Percentiles rank a stretch among this genome's conserved stretches.
These are phyloP conservation scores for Silurus lanzhouensis DNA, from an alignment of 2,797 vertebrate genomes.

Conservation along the genomic window DNA sequence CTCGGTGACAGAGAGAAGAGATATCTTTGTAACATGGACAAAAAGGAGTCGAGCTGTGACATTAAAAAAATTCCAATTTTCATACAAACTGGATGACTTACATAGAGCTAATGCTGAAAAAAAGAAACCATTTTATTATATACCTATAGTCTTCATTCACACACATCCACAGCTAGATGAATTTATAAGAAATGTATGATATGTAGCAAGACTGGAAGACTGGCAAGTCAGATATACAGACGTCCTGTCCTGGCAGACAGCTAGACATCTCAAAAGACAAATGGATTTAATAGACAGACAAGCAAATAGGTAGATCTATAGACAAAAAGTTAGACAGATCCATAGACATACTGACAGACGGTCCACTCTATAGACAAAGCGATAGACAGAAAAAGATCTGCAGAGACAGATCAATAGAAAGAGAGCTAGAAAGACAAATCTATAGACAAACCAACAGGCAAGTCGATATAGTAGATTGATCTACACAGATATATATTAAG, in stretches of 20 bases:
- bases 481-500: no score
- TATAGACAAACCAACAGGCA: not conserved
- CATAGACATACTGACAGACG: not conserved
- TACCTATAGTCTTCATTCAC: not conserved
- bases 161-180: not conserved
- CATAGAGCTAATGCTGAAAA: not conserved
- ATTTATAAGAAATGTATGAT: no score
- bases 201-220: not conserved
- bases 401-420: not conserved
- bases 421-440: not conserved
- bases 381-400: not conserved
- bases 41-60: not conserved
- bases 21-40: no score
- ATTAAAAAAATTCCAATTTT: not conserved
- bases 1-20: not conserved
- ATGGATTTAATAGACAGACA: not conserved
- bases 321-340: not conserved
- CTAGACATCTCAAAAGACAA: not conserved
- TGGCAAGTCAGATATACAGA: not conserved
- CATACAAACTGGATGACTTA: not conserved
- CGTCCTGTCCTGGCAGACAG: no score
- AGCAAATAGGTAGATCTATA: not conserved
- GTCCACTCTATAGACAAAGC: not conserved
- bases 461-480: no score
- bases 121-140: not conserved